These are phyloP conservation scores for Choloepus didactylus DNA, from an alignment of 2,797 vertebrate genomes.

Conservation along the genomic window DNA sequence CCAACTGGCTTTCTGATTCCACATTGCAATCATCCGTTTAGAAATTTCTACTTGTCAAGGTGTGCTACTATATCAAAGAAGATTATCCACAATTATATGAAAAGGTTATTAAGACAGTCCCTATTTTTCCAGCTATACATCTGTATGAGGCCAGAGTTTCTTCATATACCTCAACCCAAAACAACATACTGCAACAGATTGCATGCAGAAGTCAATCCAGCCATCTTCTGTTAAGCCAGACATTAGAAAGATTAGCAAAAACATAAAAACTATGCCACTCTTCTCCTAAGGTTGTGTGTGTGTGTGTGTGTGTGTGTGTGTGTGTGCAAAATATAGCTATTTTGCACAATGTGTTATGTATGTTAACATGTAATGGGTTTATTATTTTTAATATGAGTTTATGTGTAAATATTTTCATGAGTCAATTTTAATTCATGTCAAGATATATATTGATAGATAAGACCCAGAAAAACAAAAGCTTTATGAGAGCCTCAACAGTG, in stretches of 20 bases:
- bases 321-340: constrained; percentile 36
- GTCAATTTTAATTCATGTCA: not conserved
- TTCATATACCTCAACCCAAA: constrained; percentile 14
- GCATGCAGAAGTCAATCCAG: not conserved
- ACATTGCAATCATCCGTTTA: not conserved
- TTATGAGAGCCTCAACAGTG: constrained; percentile 4
- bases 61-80: constrained; percentile 41
- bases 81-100: not conserved
- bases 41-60: not conserved
- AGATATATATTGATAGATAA: not conserved
- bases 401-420: constrained; percentile 44
- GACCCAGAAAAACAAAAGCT: not conserved
- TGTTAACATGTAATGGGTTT: not conserved
- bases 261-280: not conserved
- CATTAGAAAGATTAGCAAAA: constrained; percentile 44
- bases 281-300: not conserved
- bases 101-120: not conserved
- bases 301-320: not conserved
- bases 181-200: not conserved
- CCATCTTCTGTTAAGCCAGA: not conserved
- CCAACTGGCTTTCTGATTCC: constrained; percentile 17
- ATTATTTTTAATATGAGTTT: constrained; percentile 48
- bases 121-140: not conserved
- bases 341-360: constrained; percentile 29
- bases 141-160: constrained; percentile 1